Evolutionary conservation across 2,888 invertebrate species (phyloP).

Genomic region (Aethes cnicana): DNA sequence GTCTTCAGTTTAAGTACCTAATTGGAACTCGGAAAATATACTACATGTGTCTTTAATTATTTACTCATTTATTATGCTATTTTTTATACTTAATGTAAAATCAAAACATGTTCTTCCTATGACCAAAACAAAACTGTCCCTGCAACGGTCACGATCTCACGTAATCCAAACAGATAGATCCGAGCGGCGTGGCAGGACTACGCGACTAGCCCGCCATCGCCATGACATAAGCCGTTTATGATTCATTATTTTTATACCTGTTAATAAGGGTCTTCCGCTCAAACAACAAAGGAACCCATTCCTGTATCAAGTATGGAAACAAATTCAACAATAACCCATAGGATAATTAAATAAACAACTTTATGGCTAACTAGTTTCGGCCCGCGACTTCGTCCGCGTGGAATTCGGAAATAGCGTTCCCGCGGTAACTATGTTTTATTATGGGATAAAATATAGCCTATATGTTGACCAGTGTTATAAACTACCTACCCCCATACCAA

Average conservation of each 20-base stretch:
- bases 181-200: slow-evolving; percentile 36
- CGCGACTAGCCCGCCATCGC: slow-evolving; percentile 5
- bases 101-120: slow-evolving; percentile 5
- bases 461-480: no score
- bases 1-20: neutral
- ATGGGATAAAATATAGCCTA: no score
- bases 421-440: no score
- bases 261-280: slow-evolving; percentile 29
- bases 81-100: no score
- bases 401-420: no score
- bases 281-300: slow-evolving; percentile 15
- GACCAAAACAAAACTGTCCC: slow-evolving; percentile 6
- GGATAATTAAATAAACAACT: slow-evolving; percentile 1
- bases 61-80: no score
- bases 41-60: no score
- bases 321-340: neutral
- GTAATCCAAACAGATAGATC: slow-evolving; percentile 71
- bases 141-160: slow-evolving; percentile 33
- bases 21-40: neutral
- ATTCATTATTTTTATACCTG: slow-evolving; percentile 26
- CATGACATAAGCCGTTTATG: slow-evolving; percentile 21
- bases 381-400: no score
- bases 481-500: no score
- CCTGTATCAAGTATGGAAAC: neutral
- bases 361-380: no score